Conservation (phyloP, 2,888 invertebrate genomes). For the Anoplius nigerrimus region DNA sequence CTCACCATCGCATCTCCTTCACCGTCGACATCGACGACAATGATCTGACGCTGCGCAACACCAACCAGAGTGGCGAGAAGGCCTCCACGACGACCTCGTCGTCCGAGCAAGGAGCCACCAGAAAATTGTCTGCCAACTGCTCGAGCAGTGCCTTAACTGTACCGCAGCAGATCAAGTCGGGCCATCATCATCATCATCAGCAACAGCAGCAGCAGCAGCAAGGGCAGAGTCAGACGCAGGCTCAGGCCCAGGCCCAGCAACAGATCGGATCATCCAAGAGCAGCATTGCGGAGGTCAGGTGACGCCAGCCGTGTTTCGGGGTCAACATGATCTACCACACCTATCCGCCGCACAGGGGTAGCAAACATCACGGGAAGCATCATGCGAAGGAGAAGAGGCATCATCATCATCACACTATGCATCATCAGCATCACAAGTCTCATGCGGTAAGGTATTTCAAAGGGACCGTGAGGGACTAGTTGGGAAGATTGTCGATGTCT, state of each 20-base stretch:
- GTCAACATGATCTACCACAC: conserved; percentile 72
- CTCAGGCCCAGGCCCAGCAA: conserved; percentile 31
- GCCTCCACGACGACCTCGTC: conserved; percentile 14
- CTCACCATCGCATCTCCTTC: conserved; percentile 58
- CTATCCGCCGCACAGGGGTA: conserved; percentile 71
- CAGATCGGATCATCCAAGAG: conserved; percentile 51
- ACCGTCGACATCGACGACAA: conserved; percentile 57
- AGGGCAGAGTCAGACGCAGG: conserved; percentile 8
- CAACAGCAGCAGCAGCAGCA: conserved; percentile 3
- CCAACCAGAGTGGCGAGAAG: conserved; percentile 27
- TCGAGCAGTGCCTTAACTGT: conserved; percentile 12
- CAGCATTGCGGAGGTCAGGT: conserved; percentile 66
- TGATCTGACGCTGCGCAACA: conserved; percentile 42
- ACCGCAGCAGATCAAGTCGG: not conserved
- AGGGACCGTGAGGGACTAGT: too few species aligned
- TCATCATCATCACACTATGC: conserved; percentile 69
- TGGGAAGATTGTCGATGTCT: too few species aligned
- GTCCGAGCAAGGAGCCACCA: conserved; percentile 17
- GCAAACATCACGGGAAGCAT: conserved; percentile 70
- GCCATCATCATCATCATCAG: conserved; percentile 11
- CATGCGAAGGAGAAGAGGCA: conserved; percentile 70
- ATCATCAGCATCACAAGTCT: conserved; percentile 69
- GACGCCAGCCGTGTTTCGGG: conserved; percentile 73
- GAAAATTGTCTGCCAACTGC: conserved; percentile 38
- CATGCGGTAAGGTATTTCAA: conserved; percentile 67